Evolutionary conservation across 2,113 vertebrate species (phyloP).

Genomic region (Pachyramphus minor): DNA sequence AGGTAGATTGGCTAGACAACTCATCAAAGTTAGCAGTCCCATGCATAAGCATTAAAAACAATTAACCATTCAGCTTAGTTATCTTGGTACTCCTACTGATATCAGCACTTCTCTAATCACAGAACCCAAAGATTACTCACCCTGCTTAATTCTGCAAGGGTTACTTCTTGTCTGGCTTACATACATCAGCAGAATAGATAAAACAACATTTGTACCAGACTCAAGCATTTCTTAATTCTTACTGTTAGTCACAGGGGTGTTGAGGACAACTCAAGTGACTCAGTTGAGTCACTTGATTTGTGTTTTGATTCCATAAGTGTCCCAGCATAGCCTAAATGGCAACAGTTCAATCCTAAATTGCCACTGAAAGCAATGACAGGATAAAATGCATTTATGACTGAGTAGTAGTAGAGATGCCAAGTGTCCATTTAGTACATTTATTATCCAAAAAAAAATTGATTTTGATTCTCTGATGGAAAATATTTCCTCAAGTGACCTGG

Average conservation of each 20-base stretch:
- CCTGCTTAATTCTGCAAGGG: neutral
- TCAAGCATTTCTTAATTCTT: neutral
- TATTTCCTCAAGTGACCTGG: neutral
- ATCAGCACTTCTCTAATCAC: neutral
- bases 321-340: neutral
- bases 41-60: neutral
- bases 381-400: neutral
- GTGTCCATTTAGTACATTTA: neutral
- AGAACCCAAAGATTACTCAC: neutral
- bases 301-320: neutral
- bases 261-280: neutral
- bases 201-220: neutral
- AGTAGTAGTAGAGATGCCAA: neutral
- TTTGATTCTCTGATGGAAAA: neutral
- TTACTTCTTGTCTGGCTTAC: neutral
- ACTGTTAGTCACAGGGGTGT: neutral
- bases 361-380: neutral
- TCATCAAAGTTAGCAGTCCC: neutral
- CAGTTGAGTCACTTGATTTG: too few species aligned
- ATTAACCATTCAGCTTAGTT: neutral
- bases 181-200: neutral
- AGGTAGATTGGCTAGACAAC: neutral
- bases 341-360: neutral
- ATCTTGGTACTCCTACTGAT: neutral
- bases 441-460: neutral